Percentiles rank a stretch among this genome's conserved stretches.
These are phyloP conservation scores for Falco columbarius DNA, from an alignment of 2,797 vertebrate species.

Conservation along the genomic window DNA sequence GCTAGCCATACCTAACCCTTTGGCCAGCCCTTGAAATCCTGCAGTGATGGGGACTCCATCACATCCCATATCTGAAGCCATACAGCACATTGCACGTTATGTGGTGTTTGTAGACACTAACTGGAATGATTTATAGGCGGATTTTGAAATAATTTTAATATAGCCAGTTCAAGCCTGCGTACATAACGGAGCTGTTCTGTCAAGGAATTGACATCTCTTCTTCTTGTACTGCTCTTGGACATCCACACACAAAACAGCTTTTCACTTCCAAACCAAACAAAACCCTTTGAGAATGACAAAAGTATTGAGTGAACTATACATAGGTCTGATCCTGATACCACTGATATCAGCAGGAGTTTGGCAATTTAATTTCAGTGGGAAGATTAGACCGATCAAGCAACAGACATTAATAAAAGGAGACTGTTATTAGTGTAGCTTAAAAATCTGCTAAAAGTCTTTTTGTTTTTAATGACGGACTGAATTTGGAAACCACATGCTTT, in stretches of 20 bases:
- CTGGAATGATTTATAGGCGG: neutral
- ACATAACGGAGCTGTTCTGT: neutral
- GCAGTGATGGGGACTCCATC: neutral
- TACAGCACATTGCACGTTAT: accelerated
- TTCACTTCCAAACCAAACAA: neutral
- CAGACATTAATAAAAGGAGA: neutral
- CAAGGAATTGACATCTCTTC: neutral
- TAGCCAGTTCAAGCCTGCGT: no score
- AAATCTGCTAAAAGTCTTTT: neutral
- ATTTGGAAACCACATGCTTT: neutral
- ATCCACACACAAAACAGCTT: neutral
- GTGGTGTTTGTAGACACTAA: neutral
- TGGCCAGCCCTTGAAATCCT: neutral
- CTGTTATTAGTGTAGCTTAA: neutral
- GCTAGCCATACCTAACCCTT: neutral
- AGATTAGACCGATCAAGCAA: neutral
- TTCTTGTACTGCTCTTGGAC: neutral
- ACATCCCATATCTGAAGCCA: neutral
- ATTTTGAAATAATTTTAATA: neutral
- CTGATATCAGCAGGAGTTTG: neutral
- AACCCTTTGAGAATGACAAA: neutral
- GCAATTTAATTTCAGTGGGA: neutral
- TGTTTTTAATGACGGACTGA: neutral
- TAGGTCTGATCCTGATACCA: neutral
- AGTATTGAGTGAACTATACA: neutral